Evolutionary conservation across 2,113 vertebrate genomes (phyloP), one percentile per base, ranked within the genome.

Genomic region (Vimba vimba): DNA sequence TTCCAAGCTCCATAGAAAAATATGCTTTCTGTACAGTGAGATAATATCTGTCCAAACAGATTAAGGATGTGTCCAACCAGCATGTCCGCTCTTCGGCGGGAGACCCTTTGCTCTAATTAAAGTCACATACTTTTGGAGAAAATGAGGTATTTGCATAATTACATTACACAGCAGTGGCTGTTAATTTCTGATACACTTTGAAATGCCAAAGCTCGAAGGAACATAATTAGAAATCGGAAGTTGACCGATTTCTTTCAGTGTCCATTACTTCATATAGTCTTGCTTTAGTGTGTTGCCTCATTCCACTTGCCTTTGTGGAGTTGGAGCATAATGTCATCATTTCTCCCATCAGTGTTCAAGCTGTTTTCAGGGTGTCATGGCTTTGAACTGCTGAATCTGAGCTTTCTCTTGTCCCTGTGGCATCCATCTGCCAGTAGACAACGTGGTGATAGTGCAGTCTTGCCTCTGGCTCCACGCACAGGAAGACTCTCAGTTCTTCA

Each of bases 81-180:
- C 62, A 52, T 64, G 85, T 82, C 75, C 71, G 55, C 68, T 64
- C 64, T 89, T 62, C 50, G 47, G 55, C n/a, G 21, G 19, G 55
- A 85, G 85, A 89, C 27, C 36, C 85, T 57, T n/a, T 43, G 60
- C 62, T 87, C 79, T 89, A 87, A 89, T 89, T 88, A 85, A 86
- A 87, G 88, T 74, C 78, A 64, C 78, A 85, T 82, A 82, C 30
- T 79, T 89, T 64, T 47, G 21, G 33, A 78, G 78, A 82, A 79
- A 85, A 86, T 81, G n/a, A 79, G 43, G 10, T 43, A 85, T 89
- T 89, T 87, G 83, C 85, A 87, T 89, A 87, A 89, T 89, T 89
- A 74, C 79, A 78, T 87, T 87, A 87, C 86, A 79, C 85, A 77
- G 78, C 88, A 57, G 79, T 71, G 57, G 30, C 82, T 89, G 78